These are phyloP conservation scores for Zaprionus africanus DNA, from an alignment of 1,140 invertebrate genomes.

Conservation along the genomic window DNA sequence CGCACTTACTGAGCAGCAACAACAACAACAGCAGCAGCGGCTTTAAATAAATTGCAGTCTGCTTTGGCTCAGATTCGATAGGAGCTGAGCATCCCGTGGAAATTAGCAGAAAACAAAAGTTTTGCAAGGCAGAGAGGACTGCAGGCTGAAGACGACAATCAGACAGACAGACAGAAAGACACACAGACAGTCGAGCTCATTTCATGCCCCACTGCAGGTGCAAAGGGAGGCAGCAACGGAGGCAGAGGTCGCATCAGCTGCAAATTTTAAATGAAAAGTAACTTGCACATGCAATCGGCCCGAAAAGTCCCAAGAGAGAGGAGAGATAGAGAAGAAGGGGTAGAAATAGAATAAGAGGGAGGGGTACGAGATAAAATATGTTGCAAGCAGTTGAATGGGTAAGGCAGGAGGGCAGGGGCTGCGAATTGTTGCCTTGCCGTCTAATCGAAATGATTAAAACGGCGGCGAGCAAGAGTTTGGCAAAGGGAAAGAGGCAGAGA, in stretches of 20 bases:
- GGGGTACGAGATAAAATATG: conserved; percentile 11
- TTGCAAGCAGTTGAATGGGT: background rate
- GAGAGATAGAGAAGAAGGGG: background rate
- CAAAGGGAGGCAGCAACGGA: background rate
- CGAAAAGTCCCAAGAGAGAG: background rate
- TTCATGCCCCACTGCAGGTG: conserved; percentile 29
- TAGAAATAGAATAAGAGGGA: background rate
- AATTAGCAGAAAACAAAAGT: conserved; percentile 9
- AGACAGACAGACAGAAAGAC: background rate
- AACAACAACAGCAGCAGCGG: conserved; percentile 20
- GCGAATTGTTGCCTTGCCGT: conserved; percentile 4
- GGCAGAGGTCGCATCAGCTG: conserved; percentile 2
- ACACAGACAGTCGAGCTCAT: conserved; percentile 32
- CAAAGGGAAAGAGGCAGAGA: background rate
- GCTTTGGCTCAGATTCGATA: conserved; percentile 43
- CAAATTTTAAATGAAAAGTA: conserved; percentile 13
- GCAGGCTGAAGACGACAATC: background rate
- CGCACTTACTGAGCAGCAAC: conserved; percentile 49
- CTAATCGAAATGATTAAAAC: conserved; percentile 70
- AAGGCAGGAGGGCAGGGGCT: background rate
- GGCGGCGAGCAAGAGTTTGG: conserved; percentile 25
- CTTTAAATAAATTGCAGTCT: conserved; percentile 35
- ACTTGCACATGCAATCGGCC: conserved; percentile 12
- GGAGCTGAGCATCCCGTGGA: conserved; percentile 3
- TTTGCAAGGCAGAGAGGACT: background rate